Evolutionary conservation across 2,113 vertebrate genomes (phyloP).

Genomic region (Nothobranchius furzeri): DNA sequence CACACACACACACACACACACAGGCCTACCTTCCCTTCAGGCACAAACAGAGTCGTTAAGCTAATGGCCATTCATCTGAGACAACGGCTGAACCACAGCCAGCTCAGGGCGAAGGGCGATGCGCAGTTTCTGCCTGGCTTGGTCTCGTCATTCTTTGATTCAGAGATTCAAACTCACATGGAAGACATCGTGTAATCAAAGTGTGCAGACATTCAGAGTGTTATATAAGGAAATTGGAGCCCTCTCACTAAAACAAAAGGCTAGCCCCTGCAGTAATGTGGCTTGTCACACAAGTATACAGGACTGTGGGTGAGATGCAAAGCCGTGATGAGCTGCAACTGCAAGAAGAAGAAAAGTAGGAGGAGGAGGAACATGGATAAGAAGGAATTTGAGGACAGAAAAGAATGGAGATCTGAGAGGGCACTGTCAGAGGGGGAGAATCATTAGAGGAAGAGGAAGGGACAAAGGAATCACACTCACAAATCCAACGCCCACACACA

Average conservation of each 20-base stretch:
- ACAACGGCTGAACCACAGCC: constrained; percentile 44
- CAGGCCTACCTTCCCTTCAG: constrained; percentile 20
- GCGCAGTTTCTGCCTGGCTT: constrained; percentile 44
- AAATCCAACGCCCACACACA: constrained; percentile 27
- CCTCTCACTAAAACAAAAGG: constrained; percentile 62
- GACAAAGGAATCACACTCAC: constrained; percentile 32
- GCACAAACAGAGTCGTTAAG: constrained; percentile 40
- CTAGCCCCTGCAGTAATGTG: constrained; percentile 58
- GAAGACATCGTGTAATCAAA: constrained; percentile 55
- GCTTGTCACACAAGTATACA: constrained; percentile 59
- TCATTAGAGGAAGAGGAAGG: constrained; percentile 54
- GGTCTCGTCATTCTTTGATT: constrained; percentile 51
- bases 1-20: not conserved
- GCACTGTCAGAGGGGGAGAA: constrained; percentile 34
- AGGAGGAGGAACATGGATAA: constrained; percentile 40
- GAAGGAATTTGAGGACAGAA: constrained; percentile 43
- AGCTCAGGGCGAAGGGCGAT: constrained; percentile 45
- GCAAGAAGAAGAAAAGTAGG: not conserved
- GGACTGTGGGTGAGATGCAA: constrained; percentile 42
- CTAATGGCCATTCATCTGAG: constrained; percentile 60
- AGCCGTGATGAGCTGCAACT: constrained; percentile 34
- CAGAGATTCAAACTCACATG: constrained; percentile 51
- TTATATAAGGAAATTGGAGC: constrained; percentile 68
- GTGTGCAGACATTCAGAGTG: constrained; percentile 37
- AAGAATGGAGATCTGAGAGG: constrained; percentile 47